phyloP scores from a whole-genome alignment of 64 coral and sea anemone species.

The Exaiptasia diaphana region DNA sequence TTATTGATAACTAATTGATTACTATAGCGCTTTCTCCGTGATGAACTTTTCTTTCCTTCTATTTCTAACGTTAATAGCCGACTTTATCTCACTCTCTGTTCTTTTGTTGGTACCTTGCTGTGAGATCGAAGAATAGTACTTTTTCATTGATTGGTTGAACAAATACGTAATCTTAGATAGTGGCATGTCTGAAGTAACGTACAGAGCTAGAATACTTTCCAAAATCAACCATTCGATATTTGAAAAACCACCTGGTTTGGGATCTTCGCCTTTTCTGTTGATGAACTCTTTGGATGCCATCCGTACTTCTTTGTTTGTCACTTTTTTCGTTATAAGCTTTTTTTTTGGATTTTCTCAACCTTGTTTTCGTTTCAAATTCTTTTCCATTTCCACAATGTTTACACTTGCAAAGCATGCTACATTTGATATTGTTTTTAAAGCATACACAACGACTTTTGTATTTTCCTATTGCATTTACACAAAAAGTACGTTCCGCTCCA shows the following conservation, averaged over 20 bases:
- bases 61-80: too few species aligned
- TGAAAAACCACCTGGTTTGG: background rate
- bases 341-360: background rate
- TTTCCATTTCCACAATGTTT: background rate
- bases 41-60: too few species aligned
- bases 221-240: background rate
- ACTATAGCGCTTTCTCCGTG: too few species aligned
- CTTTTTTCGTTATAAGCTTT: background rate
- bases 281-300: background rate
- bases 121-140: too few species aligned
- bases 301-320: background rate
- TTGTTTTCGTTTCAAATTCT: background rate
- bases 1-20: too few species aligned
- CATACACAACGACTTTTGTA: background rate
- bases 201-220: background rate
- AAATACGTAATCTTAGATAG: background rate
- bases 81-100: too few species aligned
- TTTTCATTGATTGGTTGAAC: background rate
- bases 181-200: background rate
- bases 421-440: background rate
- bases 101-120: too few species aligned
- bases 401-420: background rate
- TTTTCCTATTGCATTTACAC: too few species aligned
- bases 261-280: background rate
- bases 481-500: too few species aligned